Evolutionary conservation across 2,113 vertebrate genomes (phyloP).

Genomic region (Dolichotis patagonum): DNA sequence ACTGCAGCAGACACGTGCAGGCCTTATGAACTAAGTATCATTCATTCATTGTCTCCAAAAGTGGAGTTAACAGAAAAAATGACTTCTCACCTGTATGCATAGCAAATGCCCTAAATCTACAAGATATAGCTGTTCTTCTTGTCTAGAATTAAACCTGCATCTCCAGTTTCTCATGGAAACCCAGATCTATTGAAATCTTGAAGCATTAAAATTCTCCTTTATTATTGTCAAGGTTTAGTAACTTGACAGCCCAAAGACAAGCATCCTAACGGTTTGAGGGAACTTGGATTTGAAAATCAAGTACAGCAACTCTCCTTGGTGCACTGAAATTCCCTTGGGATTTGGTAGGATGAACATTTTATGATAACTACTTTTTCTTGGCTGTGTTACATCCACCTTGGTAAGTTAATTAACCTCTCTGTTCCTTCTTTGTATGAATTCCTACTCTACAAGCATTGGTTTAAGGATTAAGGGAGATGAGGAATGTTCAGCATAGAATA

Average conservation of each 20-base stretch:
- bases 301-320: conserved; percentile 40
- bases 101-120: conserved; percentile 66
- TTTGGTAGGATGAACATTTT: conserved; percentile 12
- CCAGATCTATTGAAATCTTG: conserved; percentile 69
- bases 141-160: neutral
- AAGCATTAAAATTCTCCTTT: conserved; percentile 71
- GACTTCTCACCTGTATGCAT: conserved; percentile 33
- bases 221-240: conserved; percentile 69
- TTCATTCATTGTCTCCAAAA: conserved; percentile 66
- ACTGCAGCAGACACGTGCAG: conserved; percentile 48
- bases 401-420: conserved; percentile 56
- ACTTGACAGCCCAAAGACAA: conserved; percentile 71
- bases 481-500: conserved; percentile 11
- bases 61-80: conserved; percentile 25
- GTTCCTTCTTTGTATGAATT: neutral
- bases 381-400: conserved; percentile 51
- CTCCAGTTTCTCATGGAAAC: conserved; percentile 64
- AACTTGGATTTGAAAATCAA: conserved; percentile 59
- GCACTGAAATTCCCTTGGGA: conserved; percentile 42
- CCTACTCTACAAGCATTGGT: neutral
- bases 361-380: conserved; percentile 27
- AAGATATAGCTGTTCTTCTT: conserved; percentile 44
- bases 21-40: conserved; percentile 40
- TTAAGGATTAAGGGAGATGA: conserved; percentile 41
- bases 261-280: conserved; percentile 33